These are phyloP conservation scores for Cyprinus carpio DNA, from an alignment of 2,113 vertebrate genomes.

Conservation along the genomic window DNA sequence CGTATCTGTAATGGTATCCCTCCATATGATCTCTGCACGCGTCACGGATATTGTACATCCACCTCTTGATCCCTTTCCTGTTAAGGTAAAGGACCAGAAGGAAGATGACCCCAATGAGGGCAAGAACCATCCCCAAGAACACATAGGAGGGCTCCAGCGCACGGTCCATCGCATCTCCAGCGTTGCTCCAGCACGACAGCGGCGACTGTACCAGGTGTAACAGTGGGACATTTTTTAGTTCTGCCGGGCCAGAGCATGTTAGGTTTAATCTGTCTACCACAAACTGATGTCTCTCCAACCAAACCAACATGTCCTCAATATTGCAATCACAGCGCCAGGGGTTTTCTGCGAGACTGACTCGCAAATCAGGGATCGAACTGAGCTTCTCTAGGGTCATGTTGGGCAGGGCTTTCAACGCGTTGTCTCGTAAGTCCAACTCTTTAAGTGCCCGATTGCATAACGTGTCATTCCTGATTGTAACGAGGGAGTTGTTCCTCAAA, in stretches of 20 bases:
- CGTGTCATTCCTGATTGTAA: constrained; percentile 74
- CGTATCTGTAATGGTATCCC: constrained; percentile 97
- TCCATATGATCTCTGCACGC: constrained; percentile 99
- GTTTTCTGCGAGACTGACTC: constrained; percentile 77
- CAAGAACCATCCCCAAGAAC: constrained; percentile 93
- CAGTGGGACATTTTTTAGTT: constrained; percentile 70
- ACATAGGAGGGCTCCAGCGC: constrained; percentile 94
- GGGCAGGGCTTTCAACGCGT: constrained; percentile 76
- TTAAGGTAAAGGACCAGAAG: constrained; percentile 97
- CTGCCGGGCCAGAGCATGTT: constrained; percentile 78
- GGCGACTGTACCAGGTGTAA: constrained; percentile 73
- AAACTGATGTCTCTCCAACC: constrained; percentile 81
- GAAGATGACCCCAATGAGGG: constrained; percentile 95
- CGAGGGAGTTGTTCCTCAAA: constrained; percentile 86
- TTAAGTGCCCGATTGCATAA: constrained; percentile 75
- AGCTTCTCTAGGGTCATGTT: constrained; percentile 74
- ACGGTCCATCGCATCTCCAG: constrained; percentile 67
- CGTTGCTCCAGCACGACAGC: constrained; percentile 75
- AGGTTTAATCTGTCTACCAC: constrained; percentile 75
- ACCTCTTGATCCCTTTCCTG: constrained; percentile 96
- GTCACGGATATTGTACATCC: constrained; percentile 97
- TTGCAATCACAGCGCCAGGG: constrained; percentile 88
- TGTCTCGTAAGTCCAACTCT: constrained; percentile 85
- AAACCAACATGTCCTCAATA: constrained; percentile 77
- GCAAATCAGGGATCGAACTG: constrained; percentile 67